phyloP scores from a whole-genome alignment of 2,797 vertebrate species.

The Valencia hispanica region DNA sequence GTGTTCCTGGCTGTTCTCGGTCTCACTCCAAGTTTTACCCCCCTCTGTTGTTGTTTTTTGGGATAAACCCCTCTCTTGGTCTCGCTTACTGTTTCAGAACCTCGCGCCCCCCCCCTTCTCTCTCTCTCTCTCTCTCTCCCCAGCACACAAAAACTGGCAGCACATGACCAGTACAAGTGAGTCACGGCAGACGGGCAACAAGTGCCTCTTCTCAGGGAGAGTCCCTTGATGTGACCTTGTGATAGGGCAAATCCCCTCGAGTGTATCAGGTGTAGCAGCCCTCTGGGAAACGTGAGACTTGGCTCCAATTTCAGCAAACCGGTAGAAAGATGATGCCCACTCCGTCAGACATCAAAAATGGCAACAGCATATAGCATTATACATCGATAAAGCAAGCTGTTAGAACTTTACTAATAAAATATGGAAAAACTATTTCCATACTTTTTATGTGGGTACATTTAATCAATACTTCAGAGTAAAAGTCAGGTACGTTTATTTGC shows the following conservation, averaged over 20 bases:
- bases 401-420: not conserved
- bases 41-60: constrained; percentile 26
- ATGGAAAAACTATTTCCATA: not conserved
- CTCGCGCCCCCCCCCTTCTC: constrained; percentile 2
- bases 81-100: constrained; percentile 40
- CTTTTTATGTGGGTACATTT: not conserved
- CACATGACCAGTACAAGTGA: constrained; percentile 72
- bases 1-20: constrained; percentile 32
- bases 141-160: constrained; percentile 58
- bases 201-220: constrained; percentile 69
- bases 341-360: not conserved
- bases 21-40: constrained; percentile 15
- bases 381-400: not conserved
- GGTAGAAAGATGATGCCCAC: constrained; percentile 30
- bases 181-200: constrained; percentile 67
- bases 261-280: constrained; percentile 70
- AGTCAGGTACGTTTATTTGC: no score
- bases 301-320: constrained; percentile 44
- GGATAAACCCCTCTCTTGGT: constrained; percentile 16
- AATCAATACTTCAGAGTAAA: no score
- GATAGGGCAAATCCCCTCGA: constrained; percentile 62
- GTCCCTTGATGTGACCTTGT: constrained; percentile 68
- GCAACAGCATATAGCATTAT: not conserved
- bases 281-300: constrained; percentile 63
- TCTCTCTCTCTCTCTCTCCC: constrained; percentile 12